Evolutionary conservation across 2,888 invertebrate species (phyloP).

Genomic region (Phengaris arion): DNA sequence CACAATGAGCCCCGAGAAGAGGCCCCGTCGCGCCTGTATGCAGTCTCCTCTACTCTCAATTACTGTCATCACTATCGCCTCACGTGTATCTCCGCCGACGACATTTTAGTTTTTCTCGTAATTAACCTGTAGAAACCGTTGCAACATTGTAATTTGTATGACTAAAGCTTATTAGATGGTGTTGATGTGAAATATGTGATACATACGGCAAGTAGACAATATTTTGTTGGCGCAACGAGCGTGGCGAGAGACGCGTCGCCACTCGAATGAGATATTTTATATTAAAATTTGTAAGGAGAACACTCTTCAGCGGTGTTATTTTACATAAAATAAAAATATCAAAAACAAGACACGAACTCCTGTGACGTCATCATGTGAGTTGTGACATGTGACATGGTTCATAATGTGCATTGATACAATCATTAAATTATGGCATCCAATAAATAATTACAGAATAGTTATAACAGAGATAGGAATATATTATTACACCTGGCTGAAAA

Average conservation of each 20-base stretch:
- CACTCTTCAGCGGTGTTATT: too few relatives aligned
- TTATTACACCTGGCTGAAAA: not conserved
- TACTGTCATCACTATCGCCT: constrained; percentile 7
- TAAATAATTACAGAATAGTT: not conserved
- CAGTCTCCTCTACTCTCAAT: not conserved
- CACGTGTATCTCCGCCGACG: constrained; percentile 16
- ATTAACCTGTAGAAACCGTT: constrained; percentile 10
- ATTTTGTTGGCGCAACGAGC: too few relatives aligned
- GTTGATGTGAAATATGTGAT: not conserved
- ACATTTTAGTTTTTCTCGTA: constrained; percentile 4
- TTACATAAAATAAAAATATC: too few relatives aligned
- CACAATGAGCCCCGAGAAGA: not conserved
- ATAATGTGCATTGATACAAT: not conserved
- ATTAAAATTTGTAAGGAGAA: too few relatives aligned
- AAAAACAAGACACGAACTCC: not conserved
- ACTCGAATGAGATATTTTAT: too few relatives aligned
- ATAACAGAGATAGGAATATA: not conserved
- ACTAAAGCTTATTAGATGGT: not conserved
- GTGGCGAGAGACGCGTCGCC: too few relatives aligned
- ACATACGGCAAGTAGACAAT: not conserved
- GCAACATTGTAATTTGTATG: not conserved
- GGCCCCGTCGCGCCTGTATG: not conserved
- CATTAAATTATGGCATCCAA: not conserved
- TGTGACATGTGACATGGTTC: not conserved
- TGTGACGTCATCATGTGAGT: not conserved